Evolutionary conservation across 2,113 vertebrate genomes (phyloP).

Genomic region (Paralichthys olivaceus): DNA sequence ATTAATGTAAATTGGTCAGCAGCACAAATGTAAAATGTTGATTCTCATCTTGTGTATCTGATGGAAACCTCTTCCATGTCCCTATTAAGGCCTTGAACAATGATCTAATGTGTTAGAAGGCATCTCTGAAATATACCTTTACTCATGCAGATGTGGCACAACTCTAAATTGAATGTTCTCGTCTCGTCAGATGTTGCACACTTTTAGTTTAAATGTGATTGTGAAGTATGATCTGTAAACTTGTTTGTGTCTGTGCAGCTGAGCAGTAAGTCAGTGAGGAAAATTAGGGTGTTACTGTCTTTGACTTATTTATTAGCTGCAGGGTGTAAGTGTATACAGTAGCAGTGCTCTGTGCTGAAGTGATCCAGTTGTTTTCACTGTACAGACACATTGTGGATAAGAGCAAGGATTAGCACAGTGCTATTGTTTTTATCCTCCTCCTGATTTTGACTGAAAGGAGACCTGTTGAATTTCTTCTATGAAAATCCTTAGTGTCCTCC

Average conservation of each 20-base stretch:
- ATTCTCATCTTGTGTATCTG: constrained; percentile 15
- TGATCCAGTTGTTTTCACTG: constrained; percentile 33
- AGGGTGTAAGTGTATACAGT: constrained; percentile 61
- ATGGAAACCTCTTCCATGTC: neutral
- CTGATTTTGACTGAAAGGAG: constrained; percentile 40
- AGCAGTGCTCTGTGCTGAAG: constrained; percentile 41
- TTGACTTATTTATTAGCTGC: constrained; percentile 66
- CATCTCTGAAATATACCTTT: constrained; percentile 27
- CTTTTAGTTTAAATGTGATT: constrained; percentile 49
- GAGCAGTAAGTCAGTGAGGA: constrained; percentile 21
- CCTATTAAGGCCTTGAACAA: constrained; percentile 1
- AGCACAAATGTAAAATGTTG: constrained; percentile 21
- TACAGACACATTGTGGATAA: constrained; percentile 45
- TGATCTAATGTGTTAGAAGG: neutral
- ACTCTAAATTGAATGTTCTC: constrained; percentile 31
- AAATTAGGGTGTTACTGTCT: constrained; percentile 34
- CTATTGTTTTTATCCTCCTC: constrained; percentile 24
- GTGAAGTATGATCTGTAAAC: constrained; percentile 43
- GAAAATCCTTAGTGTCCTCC: neutral
- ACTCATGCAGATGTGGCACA: constrained; percentile 43
- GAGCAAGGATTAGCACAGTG: constrained; percentile 55
- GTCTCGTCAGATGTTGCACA: constrained; percentile 30
- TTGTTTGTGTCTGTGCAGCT: constrained; percentile 4
- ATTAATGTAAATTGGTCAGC: neutral
- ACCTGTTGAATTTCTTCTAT: constrained; percentile 1